A percentile compares a stretch with the other conserved stretches of the same genome.
These are phyloP conservation scores for Fratercula arctica DNA, from an alignment of 2,797 vertebrate genomes.

Conservation along the genomic window DNA sequence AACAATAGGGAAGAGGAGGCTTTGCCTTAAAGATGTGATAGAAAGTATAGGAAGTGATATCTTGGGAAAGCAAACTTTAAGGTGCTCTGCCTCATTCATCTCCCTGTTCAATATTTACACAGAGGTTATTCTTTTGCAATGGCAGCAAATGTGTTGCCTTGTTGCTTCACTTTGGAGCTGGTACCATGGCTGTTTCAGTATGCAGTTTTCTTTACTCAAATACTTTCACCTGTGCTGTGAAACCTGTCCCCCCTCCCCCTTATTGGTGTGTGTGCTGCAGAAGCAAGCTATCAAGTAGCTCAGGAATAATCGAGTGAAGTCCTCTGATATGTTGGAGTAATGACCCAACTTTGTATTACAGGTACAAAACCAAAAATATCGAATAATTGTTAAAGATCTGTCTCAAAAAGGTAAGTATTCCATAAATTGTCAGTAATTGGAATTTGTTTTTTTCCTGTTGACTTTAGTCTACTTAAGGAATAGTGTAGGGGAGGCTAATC, in stretches of 20 bases:
- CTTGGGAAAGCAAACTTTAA: not conserved
- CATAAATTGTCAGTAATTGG: not conserved
- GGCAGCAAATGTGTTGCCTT: not conserved
- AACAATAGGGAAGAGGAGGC: not conserved
- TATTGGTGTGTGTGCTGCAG: not conserved
- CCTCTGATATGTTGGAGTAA: not conserved
- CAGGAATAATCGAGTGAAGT: not conserved
- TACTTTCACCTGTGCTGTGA: not conserved
- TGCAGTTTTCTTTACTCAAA: not conserved
- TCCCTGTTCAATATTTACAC: not conserved
- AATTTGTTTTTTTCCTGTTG: not conserved
- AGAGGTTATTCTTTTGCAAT: not conserved
- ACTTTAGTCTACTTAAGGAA: not conserved
- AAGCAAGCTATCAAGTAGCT: not conserved
- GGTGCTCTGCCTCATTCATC: not conserved
- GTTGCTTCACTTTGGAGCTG: not conserved
- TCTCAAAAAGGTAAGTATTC: constrained; percentile 30
- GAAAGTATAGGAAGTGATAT: not conserved
- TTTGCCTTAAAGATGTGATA: not conserved
- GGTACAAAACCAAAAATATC: not conserved
- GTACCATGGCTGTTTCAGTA: not conserved
- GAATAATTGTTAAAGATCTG: constrained; percentile 11
- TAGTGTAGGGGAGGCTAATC: not conserved
- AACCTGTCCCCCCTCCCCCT: not conserved
- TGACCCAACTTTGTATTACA: not conserved